Conservation (phyloP, 1,140 invertebrate genomes). For the Philotrypesis tridentata region DNA sequence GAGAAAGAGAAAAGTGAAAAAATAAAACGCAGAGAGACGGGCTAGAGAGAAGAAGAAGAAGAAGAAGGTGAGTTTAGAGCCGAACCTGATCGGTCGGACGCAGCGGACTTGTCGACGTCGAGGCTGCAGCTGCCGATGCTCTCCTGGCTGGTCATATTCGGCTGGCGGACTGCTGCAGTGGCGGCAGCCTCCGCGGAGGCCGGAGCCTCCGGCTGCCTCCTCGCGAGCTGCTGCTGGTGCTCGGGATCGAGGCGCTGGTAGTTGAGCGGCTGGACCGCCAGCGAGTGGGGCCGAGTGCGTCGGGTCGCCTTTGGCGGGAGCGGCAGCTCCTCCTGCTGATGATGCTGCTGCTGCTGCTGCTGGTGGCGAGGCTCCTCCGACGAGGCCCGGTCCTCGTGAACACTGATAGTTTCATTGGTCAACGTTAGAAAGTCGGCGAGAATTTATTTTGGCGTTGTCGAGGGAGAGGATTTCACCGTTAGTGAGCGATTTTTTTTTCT, state of each 20-base stretch:
- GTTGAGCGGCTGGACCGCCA: slow-evolving; percentile 70
- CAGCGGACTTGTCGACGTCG: slow-evolving; percentile 85
- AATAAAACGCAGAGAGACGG: too few species aligned
- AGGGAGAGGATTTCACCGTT: slow-evolving; percentile 34
- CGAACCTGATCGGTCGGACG: slow-evolving; percentile 86
- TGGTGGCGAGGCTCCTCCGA: slow-evolving; percentile 56
- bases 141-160: slow-evolving; percentile 74
- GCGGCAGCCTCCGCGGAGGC: slow-evolving; percentile 31
- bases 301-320: slow-evolving; percentile 57
- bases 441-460: slow-evolving; percentile 23
- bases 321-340: slow-evolving; percentile 61
- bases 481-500: slow-evolving; percentile 32
- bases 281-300: slow-evolving; percentile 66
- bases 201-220: background rate
- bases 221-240: background rate
- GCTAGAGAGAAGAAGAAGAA: slow-evolving; percentile 16
- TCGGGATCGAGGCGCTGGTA: slow-evolving; percentile 69
- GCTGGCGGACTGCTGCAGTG: slow-evolving; percentile 53
- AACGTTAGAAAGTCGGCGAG: background rate
- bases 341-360: slow-evolving; percentile 59
- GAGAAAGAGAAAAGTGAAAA: background rate
- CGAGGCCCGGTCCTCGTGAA: slow-evolving; percentile 66
- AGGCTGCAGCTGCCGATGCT: slow-evolving; percentile 87
- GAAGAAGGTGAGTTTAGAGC: background rate
- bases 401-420: slow-evolving; percentile 59